Evolutionary conservation across 2,113 vertebrate species (phyloP).

Genomic region (Callithrix jacchus): DNA sequence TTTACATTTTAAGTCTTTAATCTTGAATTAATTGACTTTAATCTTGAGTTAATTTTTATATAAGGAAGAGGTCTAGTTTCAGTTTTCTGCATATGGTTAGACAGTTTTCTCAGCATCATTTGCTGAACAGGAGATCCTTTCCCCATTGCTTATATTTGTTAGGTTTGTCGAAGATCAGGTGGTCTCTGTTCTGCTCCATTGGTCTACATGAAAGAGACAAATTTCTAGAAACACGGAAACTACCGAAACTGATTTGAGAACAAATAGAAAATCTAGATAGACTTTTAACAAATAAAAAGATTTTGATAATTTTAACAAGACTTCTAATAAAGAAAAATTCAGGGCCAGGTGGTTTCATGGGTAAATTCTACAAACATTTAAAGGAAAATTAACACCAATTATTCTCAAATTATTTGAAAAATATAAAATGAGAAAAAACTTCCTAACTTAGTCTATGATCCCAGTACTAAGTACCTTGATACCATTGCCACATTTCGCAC

Average conservation of each 20-base stretch:
- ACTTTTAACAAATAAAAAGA: neutral
- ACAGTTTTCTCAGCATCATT: no score
- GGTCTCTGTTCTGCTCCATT: no score
- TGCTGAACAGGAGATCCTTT: no score
- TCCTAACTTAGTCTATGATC: neutral
- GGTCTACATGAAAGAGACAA: neutral
- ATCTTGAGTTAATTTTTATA: no score
- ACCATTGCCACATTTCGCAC: neutral
- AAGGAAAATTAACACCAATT: neutral
- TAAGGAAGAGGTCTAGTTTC: no score
- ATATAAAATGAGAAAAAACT: neutral
- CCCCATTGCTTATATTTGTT: no score
- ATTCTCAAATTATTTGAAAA: neutral
- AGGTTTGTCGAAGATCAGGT: no score
- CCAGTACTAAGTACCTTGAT: no score
- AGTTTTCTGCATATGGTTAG: no score
- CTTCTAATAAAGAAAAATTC: neutral
- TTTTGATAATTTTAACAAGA: neutral
- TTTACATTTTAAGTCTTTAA: no score
- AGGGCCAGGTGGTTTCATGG: neutral
- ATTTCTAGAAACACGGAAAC: neutral
- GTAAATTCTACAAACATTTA: neutral
- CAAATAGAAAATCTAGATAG: neutral
- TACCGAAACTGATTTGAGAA: neutral
- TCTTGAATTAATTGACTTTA: no score